phyloP scores from a whole-genome alignment of 2,797 vertebrate species.

The Bufotes viridis region DNA sequence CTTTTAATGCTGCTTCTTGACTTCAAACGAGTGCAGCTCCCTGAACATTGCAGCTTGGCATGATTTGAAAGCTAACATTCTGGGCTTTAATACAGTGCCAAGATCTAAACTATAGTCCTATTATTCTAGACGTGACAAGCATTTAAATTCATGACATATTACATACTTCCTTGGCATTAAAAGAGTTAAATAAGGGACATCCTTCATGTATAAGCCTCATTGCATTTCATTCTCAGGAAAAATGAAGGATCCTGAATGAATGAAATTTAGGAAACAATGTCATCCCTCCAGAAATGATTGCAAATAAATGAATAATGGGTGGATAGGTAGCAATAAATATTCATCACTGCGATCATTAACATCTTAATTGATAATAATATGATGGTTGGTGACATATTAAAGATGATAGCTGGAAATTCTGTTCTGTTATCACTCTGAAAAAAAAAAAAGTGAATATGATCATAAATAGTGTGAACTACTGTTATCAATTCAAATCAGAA shows the following conservation, averaged over 20 bases:
- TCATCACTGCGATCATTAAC: slow-evolving; percentile 53
- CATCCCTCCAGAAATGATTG: slow-evolving; percentile 37
- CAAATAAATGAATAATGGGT: slow-evolving; percentile 51
- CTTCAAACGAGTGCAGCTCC: too few species aligned
- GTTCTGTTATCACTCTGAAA: slow-evolving; percentile 26
- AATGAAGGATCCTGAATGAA: slow-evolving; percentile 16
- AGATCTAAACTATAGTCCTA: not conserved
- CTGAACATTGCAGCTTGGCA: too few species aligned
- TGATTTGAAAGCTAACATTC: too few species aligned
- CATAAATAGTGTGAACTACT: slow-evolving; percentile 27
- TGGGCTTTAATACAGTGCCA: too few species aligned
- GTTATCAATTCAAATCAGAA: not conserved
- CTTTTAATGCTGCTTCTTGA: too few species aligned
- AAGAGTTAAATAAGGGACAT: not conserved
- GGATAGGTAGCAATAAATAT: slow-evolving; percentile 46
- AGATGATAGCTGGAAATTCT: slow-evolving; percentile 38
- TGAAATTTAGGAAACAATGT: slow-evolving; percentile 27
- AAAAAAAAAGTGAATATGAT: slow-evolving; percentile 14
- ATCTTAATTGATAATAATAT: slow-evolving; percentile 56
- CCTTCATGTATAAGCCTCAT: not conserved
- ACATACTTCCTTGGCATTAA: not conserved
- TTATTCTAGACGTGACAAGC: too few species aligned
- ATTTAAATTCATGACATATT: not conserved
- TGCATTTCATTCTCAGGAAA: not conserved
- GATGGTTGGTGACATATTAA: slow-evolving; percentile 45